Percentiles rank a stretch among this genome's conserved stretches.
phyloP scores from a whole-genome alignment of 2,797 vertebrate genomes.

The Falco rusticolus region DNA sequence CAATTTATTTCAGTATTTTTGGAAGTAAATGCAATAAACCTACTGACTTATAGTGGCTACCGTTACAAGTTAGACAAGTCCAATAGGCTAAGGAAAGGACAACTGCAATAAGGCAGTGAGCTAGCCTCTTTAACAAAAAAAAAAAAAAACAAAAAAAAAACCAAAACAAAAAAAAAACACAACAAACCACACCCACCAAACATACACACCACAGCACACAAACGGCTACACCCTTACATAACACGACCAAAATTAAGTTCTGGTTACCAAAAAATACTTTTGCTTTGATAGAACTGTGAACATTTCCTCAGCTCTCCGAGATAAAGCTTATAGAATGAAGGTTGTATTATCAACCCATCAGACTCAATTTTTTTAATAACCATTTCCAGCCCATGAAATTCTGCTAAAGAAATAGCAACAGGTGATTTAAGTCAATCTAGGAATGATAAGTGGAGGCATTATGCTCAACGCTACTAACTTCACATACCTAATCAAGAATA shows the following conservation, averaged over 20 bases:
- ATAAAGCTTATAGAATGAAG: neutral
- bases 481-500: neutral
- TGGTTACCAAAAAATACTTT: neutral
- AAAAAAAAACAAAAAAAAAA: too few relatives aligned
- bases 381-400: neutral
- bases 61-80: neutral
- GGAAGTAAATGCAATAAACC: neutral
- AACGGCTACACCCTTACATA: neutral
- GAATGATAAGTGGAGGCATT: neutral
- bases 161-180: neutral
- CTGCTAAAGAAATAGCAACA: neutral
- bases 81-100: neutral
- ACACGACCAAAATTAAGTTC: neutral
- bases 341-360: neutral
- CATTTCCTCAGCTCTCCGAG: neutral
- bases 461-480: neutral
- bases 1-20: neutral
- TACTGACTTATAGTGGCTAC: neutral
- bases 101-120: neutral
- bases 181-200: too few relatives aligned
- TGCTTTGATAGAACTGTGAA: neutral
- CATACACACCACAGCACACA: neutral
- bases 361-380: neutral
- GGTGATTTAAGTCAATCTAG: neutral
- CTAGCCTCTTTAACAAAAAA: neutral